Percentiles rank a stretch among this genome's conserved stretches.
phyloP scores from a whole-genome alignment of 2,797 vertebrate genomes.

The Siniperca undulata region DNA sequence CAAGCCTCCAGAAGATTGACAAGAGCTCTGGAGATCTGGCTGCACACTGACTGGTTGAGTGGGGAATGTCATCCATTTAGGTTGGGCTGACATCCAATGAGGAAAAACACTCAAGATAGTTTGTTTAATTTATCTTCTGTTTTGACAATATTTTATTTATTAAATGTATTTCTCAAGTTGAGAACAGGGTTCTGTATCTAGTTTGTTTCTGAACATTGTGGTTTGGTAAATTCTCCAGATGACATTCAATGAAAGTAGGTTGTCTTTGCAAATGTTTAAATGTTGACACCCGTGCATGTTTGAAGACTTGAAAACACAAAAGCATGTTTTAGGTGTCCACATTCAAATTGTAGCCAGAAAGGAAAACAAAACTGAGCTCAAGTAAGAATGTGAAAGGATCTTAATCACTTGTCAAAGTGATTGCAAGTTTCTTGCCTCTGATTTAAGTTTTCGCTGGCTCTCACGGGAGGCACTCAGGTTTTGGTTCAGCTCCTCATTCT shows the following conservation, averaged over 20 bases:
- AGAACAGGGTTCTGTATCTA: background rate
- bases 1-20: background rate
- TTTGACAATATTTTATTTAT: background rate
- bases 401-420: background rate
- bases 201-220: background rate
- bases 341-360: background rate
- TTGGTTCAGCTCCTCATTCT: constrained; percentile 91
- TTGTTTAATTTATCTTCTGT: background rate
- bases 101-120: background rate
- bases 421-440: constrained; percentile 83
- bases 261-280: too few species aligned
- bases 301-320: constrained; percentile 1
- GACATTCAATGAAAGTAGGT: too few species aligned
- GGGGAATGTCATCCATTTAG: background rate
- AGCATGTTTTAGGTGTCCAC: background rate
- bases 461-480: constrained; percentile 86
- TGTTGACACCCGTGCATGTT: too few species aligned
- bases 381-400: background rate
- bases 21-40: background rate
- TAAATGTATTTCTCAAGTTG: background rate
- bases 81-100: background rate
- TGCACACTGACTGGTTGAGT: background rate
- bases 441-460: constrained; percentile 83
- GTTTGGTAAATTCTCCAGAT: too few species aligned
- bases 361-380: constrained; percentile 2